phyloP scores from a whole-genome alignment of 2,888 invertebrate species.

The Andrena flavipes region DNA sequence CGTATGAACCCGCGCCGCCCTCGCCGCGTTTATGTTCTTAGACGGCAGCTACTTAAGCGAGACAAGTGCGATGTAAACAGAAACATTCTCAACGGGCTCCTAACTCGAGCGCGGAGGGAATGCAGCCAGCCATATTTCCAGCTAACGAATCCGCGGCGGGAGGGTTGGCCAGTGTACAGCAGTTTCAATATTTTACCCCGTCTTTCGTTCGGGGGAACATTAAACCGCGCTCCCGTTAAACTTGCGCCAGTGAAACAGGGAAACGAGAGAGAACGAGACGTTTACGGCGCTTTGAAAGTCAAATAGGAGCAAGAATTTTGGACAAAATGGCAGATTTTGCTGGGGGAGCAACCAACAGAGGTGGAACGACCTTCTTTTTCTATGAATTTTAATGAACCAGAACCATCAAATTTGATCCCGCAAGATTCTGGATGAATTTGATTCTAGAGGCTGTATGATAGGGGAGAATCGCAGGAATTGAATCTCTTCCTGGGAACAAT shows the following conservation, averaged over 20 bases:
- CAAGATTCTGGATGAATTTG: not conserved
- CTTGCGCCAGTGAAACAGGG: not conserved
- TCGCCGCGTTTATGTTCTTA: conserved; percentile 17
- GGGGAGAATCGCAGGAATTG: too few species aligned
- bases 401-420: not conserved
- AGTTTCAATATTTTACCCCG: conserved; percentile 25
- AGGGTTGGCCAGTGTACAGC: not conserved
- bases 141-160: conserved; percentile 20
- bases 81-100: conserved; percentile 36
- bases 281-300: not conserved
- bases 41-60: conserved; percentile 47
- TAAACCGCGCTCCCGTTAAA: conserved; percentile 15
- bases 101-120: conserved; percentile 17
- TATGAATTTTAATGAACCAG: not conserved
- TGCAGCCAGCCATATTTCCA: conserved; percentile 24
- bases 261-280: not conserved
- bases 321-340: not conserved
- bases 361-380: not conserved
- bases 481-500: too few species aligned
- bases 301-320: not conserved
- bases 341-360: not conserved
- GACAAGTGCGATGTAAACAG: conserved; percentile 57
- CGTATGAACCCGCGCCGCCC: not conserved
- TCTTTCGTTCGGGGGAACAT: not conserved
- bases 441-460: not conserved